phyloP scores from a whole-genome alignment of 2,797 vertebrate species.

The Oreochromis mossambicus region DNA sequence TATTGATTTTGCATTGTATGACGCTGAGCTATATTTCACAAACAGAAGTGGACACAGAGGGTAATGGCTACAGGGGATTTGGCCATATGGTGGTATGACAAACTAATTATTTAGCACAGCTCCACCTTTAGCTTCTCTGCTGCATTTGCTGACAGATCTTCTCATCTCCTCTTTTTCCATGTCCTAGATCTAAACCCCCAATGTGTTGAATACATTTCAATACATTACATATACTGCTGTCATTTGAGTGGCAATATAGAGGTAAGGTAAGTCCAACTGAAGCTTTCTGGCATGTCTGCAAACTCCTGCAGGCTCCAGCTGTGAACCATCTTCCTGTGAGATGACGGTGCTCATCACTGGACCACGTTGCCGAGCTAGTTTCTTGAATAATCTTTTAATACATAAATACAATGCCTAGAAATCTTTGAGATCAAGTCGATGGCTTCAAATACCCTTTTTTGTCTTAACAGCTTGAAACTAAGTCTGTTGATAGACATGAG shows the following conservation, averaged over 20 bases:
- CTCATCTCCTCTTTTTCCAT: not conserved
- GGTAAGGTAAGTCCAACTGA: not conserved
- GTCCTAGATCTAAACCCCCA: not conserved
- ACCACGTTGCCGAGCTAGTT: not conserved
- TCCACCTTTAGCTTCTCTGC: not conserved
- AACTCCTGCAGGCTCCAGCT: not conserved
- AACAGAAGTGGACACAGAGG: conserved; percentile 1
- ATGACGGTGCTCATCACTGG: not conserved
- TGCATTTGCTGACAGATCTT: not conserved
- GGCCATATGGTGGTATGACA: not conserved
- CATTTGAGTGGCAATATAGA: not conserved
- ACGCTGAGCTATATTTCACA: conserved; percentile 17
- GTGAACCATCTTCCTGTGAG: not conserved
- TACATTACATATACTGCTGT: not conserved
- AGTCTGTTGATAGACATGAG: not conserved
- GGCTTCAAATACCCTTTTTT: not conserved
- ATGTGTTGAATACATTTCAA: not conserved
- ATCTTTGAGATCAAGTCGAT: not conserved
- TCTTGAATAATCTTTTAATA: not conserved
- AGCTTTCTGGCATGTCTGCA: not conserved
- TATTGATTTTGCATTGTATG: conserved; percentile 58
- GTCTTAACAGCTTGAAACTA: not conserved
- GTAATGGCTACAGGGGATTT: not conserved
- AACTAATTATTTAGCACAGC: not conserved
- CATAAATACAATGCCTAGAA: not conserved